Base-by-base conservation (phyloP, 2,888 invertebrate species). In the Pterobdella sp. region DNA sequence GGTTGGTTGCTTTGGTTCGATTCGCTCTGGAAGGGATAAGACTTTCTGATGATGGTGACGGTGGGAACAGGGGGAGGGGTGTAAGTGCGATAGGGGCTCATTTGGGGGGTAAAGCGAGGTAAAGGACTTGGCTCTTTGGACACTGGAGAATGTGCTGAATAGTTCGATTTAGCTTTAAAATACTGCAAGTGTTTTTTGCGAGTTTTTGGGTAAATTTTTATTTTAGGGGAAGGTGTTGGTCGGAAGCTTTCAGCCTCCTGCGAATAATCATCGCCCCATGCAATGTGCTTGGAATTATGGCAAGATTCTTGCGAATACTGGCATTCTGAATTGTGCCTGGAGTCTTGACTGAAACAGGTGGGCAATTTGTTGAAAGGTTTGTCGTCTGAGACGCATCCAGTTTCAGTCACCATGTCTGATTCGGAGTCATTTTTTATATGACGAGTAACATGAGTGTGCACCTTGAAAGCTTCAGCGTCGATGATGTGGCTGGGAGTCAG, bases 11-110 rank as follows among this genome's bases (percentile, higher is more conserved):
- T 3, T 26, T 56, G 10, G 7, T 42, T 22, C 49, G 22, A 7
- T 4, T 56, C 60, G 60, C 10, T 56, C n/a, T 56, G 60, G 60
- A 56, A 56, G 60, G 60, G 60, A 26, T 56, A 56, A 26, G n/a
- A 56, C 60, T 56, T 56, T 4, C 60, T 22, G n/a, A 56, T 22
- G 10, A 56, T 22, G 4, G 18, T 56, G 60, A 56, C 60, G 60
- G 60, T 22, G 26, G 60, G 60, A 4, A 56, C 49, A 14, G 49
- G 10, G 22, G 10, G 22, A 22, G 49, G 10, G 49, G 49, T 42
- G 7, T 7, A 42, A 42, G 49, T 7, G 7, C 49, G 49, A 22
- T 42, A 42, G 22, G 49, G 49, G 22, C 49, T 42, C 10, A 14
- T 22, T 42, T 42, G 49, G 7, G 49, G 49, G 49, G 49, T 42